A percentile compares a stretch with the other conserved stretches of the same genome.
phyloP scores from a whole-genome alignment of 1,140 invertebrate species.

The Aphidius ervi region DNA sequence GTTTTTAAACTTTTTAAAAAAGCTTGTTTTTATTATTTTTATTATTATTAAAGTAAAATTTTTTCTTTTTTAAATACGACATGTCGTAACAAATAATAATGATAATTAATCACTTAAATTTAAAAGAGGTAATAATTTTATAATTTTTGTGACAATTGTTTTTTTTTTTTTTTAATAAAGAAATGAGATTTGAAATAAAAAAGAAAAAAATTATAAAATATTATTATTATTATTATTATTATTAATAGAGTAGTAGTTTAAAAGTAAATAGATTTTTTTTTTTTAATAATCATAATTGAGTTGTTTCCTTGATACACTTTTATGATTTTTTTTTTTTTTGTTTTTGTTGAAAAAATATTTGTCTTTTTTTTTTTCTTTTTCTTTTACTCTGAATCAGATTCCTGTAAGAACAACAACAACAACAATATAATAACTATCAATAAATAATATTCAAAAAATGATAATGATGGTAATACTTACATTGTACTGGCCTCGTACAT shows the following conservation, averaged over 20 bases:
- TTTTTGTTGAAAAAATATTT: neutral
- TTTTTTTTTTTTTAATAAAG: too few relatives aligned
- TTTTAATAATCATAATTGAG: too few relatives aligned
- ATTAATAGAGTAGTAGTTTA: neutral
- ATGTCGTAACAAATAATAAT: slow-evolving; percentile 27
- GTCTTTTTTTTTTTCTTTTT: slow-evolving; percentile 9
- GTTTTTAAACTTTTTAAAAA: too few relatives aligned
- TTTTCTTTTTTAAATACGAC: slow-evolving; percentile 30
- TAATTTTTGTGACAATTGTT: too few relatives aligned
- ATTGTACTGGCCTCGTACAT: slow-evolving; percentile 49
- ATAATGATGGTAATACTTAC: slow-evolving; percentile 29
- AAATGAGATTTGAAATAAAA: too few relatives aligned
- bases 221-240: too few relatives aligned
- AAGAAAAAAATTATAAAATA: too few relatives aligned
- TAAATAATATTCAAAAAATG: slow-evolving; percentile 16
- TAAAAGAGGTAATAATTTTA: too few relatives aligned
- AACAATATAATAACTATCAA: slow-evolving; percentile 9
- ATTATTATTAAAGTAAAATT: slow-evolving; percentile 21
- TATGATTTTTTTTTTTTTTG: slow-evolving; percentile 18
- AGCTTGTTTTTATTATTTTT: slow-evolving; percentile 17
- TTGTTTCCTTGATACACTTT: neutral
- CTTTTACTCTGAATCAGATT: slow-evolving; percentile 44
- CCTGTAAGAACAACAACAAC: slow-evolving; percentile 32
- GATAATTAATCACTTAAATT: slow-evolving; percentile 14
- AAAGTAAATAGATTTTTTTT: neutral